Percentiles rank a stretch among this genome's conserved stretches.
These are phyloP conservation scores for Halcyon malimbica DNA, from an alignment of 2,113 vertebrate genomes.

Conservation along the genomic window DNA sequence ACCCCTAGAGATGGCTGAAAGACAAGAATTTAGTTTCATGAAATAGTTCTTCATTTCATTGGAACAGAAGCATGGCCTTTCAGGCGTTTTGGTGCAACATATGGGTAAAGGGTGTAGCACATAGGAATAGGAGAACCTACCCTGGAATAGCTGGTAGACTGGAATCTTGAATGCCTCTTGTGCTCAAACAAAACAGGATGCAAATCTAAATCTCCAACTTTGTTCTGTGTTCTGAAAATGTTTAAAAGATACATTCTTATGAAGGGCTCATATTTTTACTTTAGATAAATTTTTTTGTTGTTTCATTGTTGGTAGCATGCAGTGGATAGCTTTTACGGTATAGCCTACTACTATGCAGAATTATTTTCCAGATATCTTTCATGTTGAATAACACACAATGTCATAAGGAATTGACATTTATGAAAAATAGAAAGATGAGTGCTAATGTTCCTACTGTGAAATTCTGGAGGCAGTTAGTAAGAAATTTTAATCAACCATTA, in stretches of 20 bases:
- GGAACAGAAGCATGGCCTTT: neutral
- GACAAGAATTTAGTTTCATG: neutral
- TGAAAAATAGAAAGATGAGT: conserved; percentile 12
- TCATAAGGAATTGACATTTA: neutral
- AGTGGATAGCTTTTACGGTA: neutral
- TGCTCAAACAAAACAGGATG: neutral
- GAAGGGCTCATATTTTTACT: neutral
- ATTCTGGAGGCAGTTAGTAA: neutral
- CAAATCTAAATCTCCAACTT: neutral
- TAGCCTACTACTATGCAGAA: neutral
- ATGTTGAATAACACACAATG: neutral
- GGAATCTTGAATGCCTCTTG: neutral
- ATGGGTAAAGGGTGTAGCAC: neutral
- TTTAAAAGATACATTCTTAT: neutral
- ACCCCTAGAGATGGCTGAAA: neutral
- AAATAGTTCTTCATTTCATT: neutral
- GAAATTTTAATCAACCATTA: conserved; percentile 27
- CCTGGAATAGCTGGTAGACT: neutral
- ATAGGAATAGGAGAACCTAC: neutral
- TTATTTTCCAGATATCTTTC: neutral
- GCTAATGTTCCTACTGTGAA: neutral
- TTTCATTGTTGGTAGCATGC: neutral
- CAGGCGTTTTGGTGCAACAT: neutral
- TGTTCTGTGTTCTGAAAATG: neutral
- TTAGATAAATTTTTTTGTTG: neutral